Percentiles rank a stretch among this genome's conserved stretches.
Evolutionary conservation across 2,888 invertebrate genomes (phyloP).

Genomic region (Isoperla grammatica): DNA sequence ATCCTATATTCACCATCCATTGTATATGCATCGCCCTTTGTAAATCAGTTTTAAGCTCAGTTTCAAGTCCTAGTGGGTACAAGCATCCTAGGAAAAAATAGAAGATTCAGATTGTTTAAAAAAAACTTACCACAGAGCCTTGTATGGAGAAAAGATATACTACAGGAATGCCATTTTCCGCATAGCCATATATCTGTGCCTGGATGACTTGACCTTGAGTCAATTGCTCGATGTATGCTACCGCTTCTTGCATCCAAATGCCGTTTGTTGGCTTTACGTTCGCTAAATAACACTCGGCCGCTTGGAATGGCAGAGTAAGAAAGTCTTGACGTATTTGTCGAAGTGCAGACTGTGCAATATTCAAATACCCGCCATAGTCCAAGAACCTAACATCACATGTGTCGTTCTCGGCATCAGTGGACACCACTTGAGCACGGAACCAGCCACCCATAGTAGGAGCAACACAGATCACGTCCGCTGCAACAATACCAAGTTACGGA

Average conservation of each 20-base stretch:
- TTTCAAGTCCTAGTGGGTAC: too few species aligned
- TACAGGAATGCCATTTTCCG: constrained; percentile 70
- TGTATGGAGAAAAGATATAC: constrained; percentile 74
- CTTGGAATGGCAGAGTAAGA: constrained; percentile 93
- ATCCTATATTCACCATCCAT: too few species aligned
- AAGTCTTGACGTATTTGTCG: constrained; percentile 93
- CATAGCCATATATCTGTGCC: constrained; percentile 82
- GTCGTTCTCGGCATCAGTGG: constrained; percentile 60
- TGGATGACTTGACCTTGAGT: constrained; percentile 79
- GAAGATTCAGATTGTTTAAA: too few species aligned
- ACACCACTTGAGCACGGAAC: constrained; percentile 81
- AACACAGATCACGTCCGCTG: constrained; percentile 78
- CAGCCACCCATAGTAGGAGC: constrained; percentile 79
- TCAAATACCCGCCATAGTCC: constrained; percentile 92
- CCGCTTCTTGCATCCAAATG: constrained; percentile 70
- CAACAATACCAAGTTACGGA: not conserved
- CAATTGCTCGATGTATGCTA: constrained; percentile 68
- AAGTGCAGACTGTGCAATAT: constrained; percentile 67
- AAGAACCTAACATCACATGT: constrained; percentile 80
- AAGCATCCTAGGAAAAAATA: too few species aligned
- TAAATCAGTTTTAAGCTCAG: too few species aligned
- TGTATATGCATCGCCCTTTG: too few species aligned
- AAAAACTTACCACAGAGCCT: constrained; percentile 59
- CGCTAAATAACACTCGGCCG: constrained; percentile 91
- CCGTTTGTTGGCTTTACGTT: constrained; percentile 64